Conservation (phyloP, 2,888 invertebrate genomes). For the Meiosimyza platycephala region DNA sequence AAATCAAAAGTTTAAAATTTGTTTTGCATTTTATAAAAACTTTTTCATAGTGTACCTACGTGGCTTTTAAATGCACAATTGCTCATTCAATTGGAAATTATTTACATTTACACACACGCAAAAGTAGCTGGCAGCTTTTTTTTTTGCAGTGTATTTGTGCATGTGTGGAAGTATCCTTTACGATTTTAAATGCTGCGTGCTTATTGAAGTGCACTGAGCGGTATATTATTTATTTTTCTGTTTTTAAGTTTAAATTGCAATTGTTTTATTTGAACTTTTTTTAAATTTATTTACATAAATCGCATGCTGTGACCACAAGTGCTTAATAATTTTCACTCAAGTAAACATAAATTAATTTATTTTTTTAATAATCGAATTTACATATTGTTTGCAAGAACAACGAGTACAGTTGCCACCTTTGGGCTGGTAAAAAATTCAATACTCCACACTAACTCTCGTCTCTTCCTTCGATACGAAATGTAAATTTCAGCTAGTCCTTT, state of each 20-base stretch:
- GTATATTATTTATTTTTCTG: conserved; percentile 35
- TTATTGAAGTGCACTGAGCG: conserved; percentile 20
- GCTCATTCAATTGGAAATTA: conserved; percentile 66
- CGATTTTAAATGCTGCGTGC: conserved; percentile 5
- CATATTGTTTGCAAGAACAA: not conserved
- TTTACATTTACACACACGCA: conserved; percentile 52
- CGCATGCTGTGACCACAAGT: conserved; percentile 34
- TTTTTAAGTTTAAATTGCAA: conserved; percentile 47
- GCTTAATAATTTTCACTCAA: conserved; percentile 44
- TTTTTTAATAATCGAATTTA: conserved; percentile 35
- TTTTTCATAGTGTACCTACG: not conserved
- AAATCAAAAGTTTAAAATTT: no score
- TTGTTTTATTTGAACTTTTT: conserved; percentile 23
- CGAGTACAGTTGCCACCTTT: no score
- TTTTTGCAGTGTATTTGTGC: not conserved
- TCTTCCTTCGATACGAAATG: no score
- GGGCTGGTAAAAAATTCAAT: no score
- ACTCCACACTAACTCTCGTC: no score
- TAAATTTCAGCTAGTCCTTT: no score
- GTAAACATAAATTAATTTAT: conserved; percentile 40
- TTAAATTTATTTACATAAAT: conserved; percentile 18
- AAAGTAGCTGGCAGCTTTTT: not conserved
- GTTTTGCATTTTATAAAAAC: not conserved
- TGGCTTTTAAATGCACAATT: conserved; percentile 58
- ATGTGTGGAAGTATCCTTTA: conserved; percentile 22